Percentiles rank a stretch among this genome's conserved stretches.
phyloP scores from a whole-genome alignment of 2,797 vertebrate genomes.

The Gephyroberyx darwinii region DNA sequence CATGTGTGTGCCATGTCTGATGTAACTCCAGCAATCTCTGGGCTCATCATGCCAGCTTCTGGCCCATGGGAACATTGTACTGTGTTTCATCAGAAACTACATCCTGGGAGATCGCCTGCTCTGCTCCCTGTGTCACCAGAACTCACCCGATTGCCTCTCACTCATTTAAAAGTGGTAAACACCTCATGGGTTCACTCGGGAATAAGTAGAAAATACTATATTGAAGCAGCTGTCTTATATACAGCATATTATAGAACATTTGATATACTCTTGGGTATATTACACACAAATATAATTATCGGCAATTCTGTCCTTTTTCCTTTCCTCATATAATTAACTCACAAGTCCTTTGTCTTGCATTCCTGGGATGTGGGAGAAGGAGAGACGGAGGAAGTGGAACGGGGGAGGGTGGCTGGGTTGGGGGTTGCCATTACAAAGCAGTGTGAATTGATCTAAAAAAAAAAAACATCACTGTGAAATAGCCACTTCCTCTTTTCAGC shows the following conservation, averaged over 20 bases:
- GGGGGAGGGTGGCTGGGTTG: too few species aligned
- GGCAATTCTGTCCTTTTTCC: not conserved
- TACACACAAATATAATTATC: not conserved
- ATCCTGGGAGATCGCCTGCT: constrained; percentile 69
- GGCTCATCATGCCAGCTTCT: constrained; percentile 55
- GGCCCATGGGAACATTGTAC: constrained; percentile 60
- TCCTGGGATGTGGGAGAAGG: too few species aligned
- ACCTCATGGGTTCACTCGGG: constrained; percentile 14
- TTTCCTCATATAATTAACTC: too few species aligned
- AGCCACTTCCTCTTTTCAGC: not conserved
- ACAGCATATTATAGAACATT: not conserved
- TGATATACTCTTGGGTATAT: not conserved
- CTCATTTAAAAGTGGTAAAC: constrained; percentile 60
- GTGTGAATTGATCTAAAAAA: not conserved
- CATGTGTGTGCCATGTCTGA: constrained; percentile 53
- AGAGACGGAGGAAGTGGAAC: too few species aligned
- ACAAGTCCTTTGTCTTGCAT: too few species aligned
- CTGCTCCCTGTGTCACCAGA: constrained; percentile 52
- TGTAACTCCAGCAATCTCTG: constrained; percentile 68
- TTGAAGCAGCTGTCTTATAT: not conserved
- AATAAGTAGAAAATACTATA: not conserved
- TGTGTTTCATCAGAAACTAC: constrained; percentile 73
- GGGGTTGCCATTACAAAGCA: too few species aligned
- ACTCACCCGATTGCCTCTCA: constrained; percentile 38
- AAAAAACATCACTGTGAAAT: not conserved